Percentiles rank a stretch among this genome's conserved stretches.
phyloP scores from a whole-genome alignment of 2,888 invertebrate species.

The Cantharis rufa region DNA sequence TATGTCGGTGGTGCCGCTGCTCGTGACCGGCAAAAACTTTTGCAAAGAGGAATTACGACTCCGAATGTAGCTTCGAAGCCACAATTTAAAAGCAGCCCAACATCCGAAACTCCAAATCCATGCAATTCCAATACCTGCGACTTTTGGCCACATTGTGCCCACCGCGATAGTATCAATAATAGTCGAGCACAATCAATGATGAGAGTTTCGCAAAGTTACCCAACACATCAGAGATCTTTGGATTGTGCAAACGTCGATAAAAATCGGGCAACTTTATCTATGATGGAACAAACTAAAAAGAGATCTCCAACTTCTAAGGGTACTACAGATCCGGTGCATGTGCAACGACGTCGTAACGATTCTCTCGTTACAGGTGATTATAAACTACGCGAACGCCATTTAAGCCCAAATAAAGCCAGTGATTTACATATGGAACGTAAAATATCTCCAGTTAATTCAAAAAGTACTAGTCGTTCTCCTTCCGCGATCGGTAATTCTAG shows the following conservation, averaged over 20 bases:
- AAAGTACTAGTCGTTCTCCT: constrained; percentile 45
- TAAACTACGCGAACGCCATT: constrained; percentile 32
- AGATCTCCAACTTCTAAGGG: constrained; percentile 18
- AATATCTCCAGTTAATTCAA: constrained; percentile 42
- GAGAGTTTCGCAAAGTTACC: constrained; percentile 61
- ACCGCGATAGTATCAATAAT: constrained; percentile 51
- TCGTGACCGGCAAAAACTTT: constrained; percentile 51
- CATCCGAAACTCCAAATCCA: constrained; percentile 49
- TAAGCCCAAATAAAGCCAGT: constrained; percentile 39
- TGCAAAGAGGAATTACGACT: constrained; percentile 58
- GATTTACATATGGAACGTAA: constrained; percentile 28
- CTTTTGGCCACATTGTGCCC: constrained; percentile 66
- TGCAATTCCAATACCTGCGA: constrained; percentile 63
- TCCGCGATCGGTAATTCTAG: constrained; percentile 42
- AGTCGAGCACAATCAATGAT: constrained; percentile 49
- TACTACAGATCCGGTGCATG: constrained; percentile 7
- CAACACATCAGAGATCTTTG: constrained; percentile 56
- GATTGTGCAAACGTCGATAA: constrained; percentile 43
- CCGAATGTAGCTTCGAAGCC: constrained; percentile 48
- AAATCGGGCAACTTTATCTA: constrained; percentile 14
- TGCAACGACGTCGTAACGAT: constrained; percentile 19
- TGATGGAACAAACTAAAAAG: constrained; percentile 34
- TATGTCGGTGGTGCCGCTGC: constrained; percentile 48
- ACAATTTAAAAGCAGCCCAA: constrained; percentile 36
- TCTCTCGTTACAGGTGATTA: constrained; percentile 10